phyloP scores from a whole-genome alignment of 1,140 invertebrate genomes.

The Drosophila chauvacae region DNA sequence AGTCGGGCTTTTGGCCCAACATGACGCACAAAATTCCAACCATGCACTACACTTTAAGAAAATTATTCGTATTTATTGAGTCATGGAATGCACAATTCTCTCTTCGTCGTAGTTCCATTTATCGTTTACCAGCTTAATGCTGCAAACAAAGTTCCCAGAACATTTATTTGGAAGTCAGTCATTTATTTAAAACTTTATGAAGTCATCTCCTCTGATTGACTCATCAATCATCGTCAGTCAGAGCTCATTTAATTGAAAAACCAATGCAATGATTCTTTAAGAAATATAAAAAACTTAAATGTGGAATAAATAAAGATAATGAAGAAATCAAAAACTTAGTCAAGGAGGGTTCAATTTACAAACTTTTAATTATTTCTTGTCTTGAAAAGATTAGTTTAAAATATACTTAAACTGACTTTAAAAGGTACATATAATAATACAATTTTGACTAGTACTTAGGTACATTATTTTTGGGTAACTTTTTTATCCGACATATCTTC shows the following conservation, averaged over 20 bases:
- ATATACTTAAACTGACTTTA: too few relatives aligned
- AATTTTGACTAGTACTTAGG: too few relatives aligned
- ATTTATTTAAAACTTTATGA: conserved; percentile 18
- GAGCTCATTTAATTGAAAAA: conserved; percentile 14
- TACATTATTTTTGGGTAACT: too few relatives aligned
- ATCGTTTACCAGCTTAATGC: conserved; percentile 1
- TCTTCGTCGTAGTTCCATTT: neutral
- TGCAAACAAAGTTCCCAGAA: neutral
- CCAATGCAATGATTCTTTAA: conserved; percentile 3
- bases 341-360: too few relatives aligned
- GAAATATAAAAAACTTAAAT: too few relatives aligned
- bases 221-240: conserved; percentile 36
- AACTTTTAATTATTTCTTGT: too few relatives aligned
- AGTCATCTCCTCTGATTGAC: conserved; percentile 23
- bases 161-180: neutral
- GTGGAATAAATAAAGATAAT: neutral
- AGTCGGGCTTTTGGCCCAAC: conserved; percentile 32
- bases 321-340: too few relatives aligned
- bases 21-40: conserved; percentile 76
- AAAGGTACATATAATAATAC: too few relatives aligned
- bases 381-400: too few relatives aligned
- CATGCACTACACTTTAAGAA: conserved; percentile 22
- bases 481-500: too few relatives aligned
- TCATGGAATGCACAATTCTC: neutral
- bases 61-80: neutral